Evolutionary conservation across 2,888 invertebrate genomes (phyloP).

Genomic region (Spatulosminthurus flaviceps): DNA sequence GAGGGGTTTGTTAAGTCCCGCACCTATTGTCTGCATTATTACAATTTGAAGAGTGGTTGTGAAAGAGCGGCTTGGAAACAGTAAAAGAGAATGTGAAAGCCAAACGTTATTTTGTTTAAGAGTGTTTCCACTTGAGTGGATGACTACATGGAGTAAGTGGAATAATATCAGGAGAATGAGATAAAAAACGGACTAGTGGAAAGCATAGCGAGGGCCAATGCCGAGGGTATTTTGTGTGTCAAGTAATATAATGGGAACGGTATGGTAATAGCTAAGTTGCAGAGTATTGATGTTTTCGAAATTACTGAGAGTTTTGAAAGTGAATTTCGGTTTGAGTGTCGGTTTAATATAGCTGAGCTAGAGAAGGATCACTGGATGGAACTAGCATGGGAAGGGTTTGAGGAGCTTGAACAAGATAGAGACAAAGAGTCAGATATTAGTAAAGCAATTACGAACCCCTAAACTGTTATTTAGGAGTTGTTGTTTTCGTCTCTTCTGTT

Average conservation of each 20-base stretch:
- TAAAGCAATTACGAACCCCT: conserved; percentile 20
- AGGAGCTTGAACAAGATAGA: conserved; percentile 19
- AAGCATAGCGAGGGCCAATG: not conserved
- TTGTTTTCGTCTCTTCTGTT: not conserved
- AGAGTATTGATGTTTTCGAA: conserved; percentile 10
- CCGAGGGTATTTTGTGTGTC: not conserved
- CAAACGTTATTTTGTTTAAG: not conserved
- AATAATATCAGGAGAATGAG: not conserved
- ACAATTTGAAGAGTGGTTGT: not conserved
- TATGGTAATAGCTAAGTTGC: not conserved
- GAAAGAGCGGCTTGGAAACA: not conserved
- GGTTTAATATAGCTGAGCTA: conserved; percentile 10
- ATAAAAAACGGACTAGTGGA: not conserved
- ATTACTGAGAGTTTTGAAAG: conserved; percentile 24
- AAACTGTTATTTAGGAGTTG: conserved; percentile 6
- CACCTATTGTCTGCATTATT: not conserved
- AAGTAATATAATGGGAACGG: not conserved
- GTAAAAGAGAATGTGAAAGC: not conserved
- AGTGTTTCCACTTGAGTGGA: conserved; percentile 14
- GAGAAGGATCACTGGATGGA: not conserved
- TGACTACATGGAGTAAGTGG: not conserved
- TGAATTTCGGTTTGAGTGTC: conserved; percentile 25
- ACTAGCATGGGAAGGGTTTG: not conserved
- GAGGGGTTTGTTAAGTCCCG: no score
- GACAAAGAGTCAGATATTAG: conserved; percentile 18